phyloP scores from a whole-genome alignment of 1,140 invertebrate species.

The Luehdorfia chinensis region DNA sequence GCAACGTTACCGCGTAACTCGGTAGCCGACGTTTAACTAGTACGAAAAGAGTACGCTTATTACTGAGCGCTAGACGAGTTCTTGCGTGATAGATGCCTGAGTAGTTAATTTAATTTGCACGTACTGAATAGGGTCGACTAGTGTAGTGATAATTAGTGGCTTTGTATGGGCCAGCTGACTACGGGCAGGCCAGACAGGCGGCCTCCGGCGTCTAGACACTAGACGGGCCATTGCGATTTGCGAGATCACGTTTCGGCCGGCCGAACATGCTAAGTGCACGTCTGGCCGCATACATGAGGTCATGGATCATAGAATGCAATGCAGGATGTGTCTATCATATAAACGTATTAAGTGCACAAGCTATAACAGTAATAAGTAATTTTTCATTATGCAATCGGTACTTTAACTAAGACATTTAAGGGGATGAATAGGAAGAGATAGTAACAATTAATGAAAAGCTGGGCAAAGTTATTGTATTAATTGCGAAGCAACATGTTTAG shows the following conservation, averaged over 20 bases:
- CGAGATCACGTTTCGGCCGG: slow-evolving; percentile 65
- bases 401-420: too few species aligned
- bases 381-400: too few species aligned
- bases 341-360: neutral
- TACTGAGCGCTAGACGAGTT: neutral
- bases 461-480: too few species aligned
- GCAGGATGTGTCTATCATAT: slow-evolving; percentile 30
- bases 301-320: slow-evolving; percentile 23
- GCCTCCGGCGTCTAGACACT: slow-evolving; percentile 60
- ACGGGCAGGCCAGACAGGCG: slow-evolving; percentile 46
- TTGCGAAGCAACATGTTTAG: too few species aligned
- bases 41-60: neutral
- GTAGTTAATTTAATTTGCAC: slow-evolving; percentile 13
- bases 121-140: slow-evolving; percentile 4
- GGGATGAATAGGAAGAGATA: too few species aligned
- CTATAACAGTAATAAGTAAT: too few species aligned
- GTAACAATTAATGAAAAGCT: too few species aligned
- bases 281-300: slow-evolving; percentile 39
- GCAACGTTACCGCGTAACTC: neutral
- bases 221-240: slow-evolving; percentile 52
- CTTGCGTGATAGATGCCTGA: neutral
- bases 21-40: neutral
- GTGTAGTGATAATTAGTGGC: slow-evolving; percentile 42
- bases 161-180: slow-evolving; percentile 36
- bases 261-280: slow-evolving; percentile 65